Conservation (phyloP, 2,797 vertebrate genomes). For the Eulemur rubriventer region DNA sequence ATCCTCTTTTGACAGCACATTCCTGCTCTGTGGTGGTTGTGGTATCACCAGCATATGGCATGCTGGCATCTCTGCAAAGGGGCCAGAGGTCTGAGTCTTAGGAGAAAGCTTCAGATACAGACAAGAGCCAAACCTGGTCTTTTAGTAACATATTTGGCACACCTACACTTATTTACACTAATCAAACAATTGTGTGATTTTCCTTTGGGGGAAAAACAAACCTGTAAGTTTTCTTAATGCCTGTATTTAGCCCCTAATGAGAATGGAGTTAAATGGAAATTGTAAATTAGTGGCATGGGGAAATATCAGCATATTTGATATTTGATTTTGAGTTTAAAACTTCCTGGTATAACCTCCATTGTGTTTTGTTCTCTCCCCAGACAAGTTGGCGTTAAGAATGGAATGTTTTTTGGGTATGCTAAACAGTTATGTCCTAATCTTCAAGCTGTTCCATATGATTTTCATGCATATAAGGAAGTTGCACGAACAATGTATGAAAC, state of each 20-base stretch:
- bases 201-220: conserved; percentile 9
- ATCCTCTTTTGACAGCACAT: conserved; percentile 15
- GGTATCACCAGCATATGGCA: conserved; percentile 53
- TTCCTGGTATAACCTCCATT: conserved; percentile 40
- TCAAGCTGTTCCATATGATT: conserved; percentile 95
- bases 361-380: conserved; percentile 83
- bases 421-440: conserved; percentile 95
- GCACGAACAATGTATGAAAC: conserved; percentile 94
- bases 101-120: not conserved
- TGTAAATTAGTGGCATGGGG: conserved; percentile 46
- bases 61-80: conserved; percentile 63
- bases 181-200: not conserved
- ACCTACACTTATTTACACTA: not conserved
- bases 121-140: not conserved
- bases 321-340: conserved; percentile 34
- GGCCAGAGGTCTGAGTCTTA: conserved; percentile 40
- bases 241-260: conserved; percentile 40
- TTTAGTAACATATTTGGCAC: not conserved
- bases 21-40: conserved; percentile 66
- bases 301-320: not conserved
- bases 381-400: conserved; percentile 95
- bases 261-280: conserved; percentile 31
- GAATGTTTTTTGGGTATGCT: conserved; percentile 98
- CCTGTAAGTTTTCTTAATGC: conserved; percentile 19
- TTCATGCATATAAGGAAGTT: conserved; percentile 96